A percentile compares a stretch with the other conserved stretches of the same genome.
These are phyloP conservation scores for Oceanodroma leucorhoa DNA, from an alignment of 2,797 vertebrate genomes.

Conservation along the genomic window DNA sequence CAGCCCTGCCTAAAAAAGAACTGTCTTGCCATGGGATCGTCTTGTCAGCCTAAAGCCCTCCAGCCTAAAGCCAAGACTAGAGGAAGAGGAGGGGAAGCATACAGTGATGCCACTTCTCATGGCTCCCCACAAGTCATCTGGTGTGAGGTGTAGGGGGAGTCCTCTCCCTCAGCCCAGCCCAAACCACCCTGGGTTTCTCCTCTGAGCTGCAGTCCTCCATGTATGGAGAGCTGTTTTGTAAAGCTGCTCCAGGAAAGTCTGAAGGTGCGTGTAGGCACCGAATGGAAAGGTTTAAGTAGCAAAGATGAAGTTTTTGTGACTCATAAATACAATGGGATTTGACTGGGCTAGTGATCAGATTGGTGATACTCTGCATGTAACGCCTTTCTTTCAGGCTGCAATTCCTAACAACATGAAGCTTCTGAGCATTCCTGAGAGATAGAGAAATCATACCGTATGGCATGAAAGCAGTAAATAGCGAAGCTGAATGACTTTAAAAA, in stretches of 20 bases:
- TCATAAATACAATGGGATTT: neutral
- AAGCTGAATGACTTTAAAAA: neutral
- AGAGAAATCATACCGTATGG: neutral
- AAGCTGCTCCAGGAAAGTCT: neutral
- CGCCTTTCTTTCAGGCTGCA: neutral
- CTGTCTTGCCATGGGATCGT: neutral
- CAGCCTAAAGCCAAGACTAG: neutral
- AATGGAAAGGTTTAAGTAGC: neutral
- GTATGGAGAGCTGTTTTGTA: neutral
- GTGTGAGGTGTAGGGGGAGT: neutral
- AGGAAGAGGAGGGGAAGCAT: neutral
- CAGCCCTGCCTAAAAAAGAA: neutral
- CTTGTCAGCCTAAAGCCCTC: neutral
- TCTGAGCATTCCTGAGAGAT: neutral
- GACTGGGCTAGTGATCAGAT: neutral
- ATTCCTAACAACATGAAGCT: neutral
- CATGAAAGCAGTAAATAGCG: neutral
- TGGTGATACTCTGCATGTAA: neutral
- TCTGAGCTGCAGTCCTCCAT: neutral
- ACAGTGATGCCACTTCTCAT: neutral
- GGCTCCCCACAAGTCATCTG: neutral
- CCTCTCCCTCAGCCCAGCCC: neutral
- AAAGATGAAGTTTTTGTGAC: neutral
- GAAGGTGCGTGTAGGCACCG: fast-evolving
- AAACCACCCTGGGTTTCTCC: neutral